phyloP scores from a whole-genome alignment of 2,888 invertebrate species.

The Hirtodrosophila duncani region DNA sequence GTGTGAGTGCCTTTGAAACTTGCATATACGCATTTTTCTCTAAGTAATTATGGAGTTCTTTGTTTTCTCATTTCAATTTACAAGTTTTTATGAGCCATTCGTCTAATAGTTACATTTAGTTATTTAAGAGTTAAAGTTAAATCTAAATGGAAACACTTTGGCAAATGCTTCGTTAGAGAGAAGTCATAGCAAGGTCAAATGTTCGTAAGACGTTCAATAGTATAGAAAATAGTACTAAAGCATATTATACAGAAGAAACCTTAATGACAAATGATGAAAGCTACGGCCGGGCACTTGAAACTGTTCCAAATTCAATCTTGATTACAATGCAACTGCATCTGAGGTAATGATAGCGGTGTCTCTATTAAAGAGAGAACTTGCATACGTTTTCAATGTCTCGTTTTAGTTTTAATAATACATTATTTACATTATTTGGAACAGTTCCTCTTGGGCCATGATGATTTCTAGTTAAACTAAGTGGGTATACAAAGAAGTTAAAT shows the following conservation, averaged over 20 bases:
- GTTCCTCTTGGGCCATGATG: too few species aligned
- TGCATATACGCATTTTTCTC: constrained; percentile 21
- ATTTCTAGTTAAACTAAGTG: too few species aligned
- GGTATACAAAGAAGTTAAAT: too few species aligned
- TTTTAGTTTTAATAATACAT: too few species aligned
- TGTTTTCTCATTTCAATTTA: constrained; percentile 2
- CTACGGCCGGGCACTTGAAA: too few species aligned
- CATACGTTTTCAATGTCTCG: too few species aligned
- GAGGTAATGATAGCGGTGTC: too few species aligned
- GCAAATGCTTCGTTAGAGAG: constrained; percentile 38
- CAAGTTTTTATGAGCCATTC: constrained; percentile 31
- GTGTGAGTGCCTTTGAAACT: constrained; percentile 37
- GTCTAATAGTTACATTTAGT: constrained; percentile 30
- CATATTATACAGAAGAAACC: constrained; percentile 13
- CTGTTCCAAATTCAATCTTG: too few species aligned
- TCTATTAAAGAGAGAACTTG: too few species aligned
- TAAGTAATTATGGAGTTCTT: constrained; percentile 18
- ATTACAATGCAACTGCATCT: too few species aligned
- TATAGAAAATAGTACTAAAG: constrained; percentile 10
- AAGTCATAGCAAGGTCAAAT: constrained; percentile 14
- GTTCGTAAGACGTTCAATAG: constrained; percentile 7
- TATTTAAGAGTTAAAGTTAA: constrained; percentile 25
- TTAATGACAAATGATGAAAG: too few species aligned
- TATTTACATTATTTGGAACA: too few species aligned
- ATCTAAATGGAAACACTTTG: constrained; percentile 48